Conservation (phyloP, 2,888 invertebrate genomes). For the Apodemia hepburni region DNA sequence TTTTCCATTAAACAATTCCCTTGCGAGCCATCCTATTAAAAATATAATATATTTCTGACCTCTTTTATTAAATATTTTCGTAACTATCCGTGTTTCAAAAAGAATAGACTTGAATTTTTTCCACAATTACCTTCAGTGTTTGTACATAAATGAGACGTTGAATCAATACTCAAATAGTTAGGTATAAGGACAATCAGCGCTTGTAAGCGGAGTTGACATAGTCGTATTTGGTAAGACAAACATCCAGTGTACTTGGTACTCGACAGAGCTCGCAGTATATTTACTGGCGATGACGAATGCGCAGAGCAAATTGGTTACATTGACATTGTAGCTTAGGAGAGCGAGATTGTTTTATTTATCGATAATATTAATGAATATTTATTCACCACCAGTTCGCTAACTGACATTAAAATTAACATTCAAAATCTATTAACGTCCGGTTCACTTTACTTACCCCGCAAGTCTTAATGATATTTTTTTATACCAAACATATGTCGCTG, state of each 20-base stretch:
- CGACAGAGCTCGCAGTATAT: slow-evolving; percentile 1
- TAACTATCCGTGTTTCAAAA: no score
- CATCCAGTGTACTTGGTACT: neutral
- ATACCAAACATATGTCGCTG: no score
- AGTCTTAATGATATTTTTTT: no score
- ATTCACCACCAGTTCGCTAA: no score
- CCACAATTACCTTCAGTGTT: neutral
- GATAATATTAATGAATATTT: no score
- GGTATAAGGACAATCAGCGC: neutral
- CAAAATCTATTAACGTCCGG: no score
- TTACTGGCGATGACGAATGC: slow-evolving; percentile 9
- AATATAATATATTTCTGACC: no score
- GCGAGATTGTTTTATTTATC: neutral
- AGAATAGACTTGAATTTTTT: neutral
- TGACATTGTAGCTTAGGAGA: neutral
- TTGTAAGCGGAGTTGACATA: neutral
- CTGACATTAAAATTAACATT: no score
- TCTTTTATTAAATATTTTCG: no score
- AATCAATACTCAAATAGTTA: slow-evolving; percentile 2
- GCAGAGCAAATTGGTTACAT: neutral
- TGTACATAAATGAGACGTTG: neutral
- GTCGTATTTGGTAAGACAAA: slow-evolving; percentile 8
- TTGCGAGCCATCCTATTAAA: no score
- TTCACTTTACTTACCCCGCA: no score
- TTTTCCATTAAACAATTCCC: no score